phyloP scores from a whole-genome alignment of 2,888 invertebrate genomes.

The Chaitophorus viminalis region DNA sequence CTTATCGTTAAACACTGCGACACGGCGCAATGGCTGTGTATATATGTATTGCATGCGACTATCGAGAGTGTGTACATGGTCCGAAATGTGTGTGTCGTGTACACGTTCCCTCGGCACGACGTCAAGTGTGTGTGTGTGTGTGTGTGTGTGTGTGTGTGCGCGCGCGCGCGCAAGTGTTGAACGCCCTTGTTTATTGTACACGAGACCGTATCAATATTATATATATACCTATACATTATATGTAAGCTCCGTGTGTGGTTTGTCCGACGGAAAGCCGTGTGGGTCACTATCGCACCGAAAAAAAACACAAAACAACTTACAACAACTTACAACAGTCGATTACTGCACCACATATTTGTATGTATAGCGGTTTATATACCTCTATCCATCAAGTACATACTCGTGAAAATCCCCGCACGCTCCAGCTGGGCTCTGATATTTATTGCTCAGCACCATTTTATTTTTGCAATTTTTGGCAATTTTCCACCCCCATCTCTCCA shows the following conservation, averaged over 20 bases:
- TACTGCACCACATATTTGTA: not conserved
- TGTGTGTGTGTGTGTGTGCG: too few relatives aligned
- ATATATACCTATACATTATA: too few relatives aligned
- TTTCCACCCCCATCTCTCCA: too few relatives aligned
- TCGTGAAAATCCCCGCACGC: too few relatives aligned
- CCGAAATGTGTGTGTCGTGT: constrained; percentile 21
- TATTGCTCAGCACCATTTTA: too few relatives aligned
- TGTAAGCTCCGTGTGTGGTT: constrained; percentile 38
- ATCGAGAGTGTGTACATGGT: constrained; percentile 25
- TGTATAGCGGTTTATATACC: too few relatives aligned
- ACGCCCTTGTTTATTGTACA: constrained; percentile 32
- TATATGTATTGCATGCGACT: not conserved
- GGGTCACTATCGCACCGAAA: constrained; percentile 3
- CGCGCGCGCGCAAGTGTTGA: constrained; percentile 18
- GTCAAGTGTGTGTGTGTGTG: not conserved
- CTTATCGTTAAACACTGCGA: constrained; percentile 13
- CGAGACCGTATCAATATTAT: too few relatives aligned
- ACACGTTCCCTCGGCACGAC: constrained; percentile 35
- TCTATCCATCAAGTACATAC: too few relatives aligned
- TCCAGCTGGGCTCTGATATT: too few relatives aligned
- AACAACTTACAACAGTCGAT: not conserved
- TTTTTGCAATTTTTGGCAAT: too few relatives aligned
- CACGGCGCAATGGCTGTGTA: not conserved
- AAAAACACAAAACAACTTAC: not conserved
- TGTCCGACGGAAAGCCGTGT: not conserved